Conservation (phyloP, 2,888 invertebrate species). For the Odontomyia ornata region DNA sequence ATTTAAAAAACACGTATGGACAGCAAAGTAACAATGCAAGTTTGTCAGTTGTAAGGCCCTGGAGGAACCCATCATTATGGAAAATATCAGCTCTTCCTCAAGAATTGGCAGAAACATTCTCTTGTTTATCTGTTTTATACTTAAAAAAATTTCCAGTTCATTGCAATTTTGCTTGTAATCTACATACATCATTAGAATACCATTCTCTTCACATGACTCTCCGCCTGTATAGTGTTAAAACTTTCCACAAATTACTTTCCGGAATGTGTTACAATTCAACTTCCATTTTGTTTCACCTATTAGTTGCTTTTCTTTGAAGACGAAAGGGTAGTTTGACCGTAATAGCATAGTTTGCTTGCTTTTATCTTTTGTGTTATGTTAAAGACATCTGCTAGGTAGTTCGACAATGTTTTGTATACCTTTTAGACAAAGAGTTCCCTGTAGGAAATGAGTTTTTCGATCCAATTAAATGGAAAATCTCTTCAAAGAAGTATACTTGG, state of each 20-base stretch:
- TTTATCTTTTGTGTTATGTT: neutral
- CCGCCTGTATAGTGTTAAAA: too few species aligned
- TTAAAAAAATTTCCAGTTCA: too few species aligned
- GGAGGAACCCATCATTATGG: too few species aligned
- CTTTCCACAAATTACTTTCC: neutral
- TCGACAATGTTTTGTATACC: slow-evolving; percentile 3
- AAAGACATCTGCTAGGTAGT: slow-evolving; percentile 13
- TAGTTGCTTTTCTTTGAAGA: neutral
- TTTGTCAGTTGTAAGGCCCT: too few species aligned
- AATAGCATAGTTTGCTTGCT: neutral
- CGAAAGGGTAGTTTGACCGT: slow-evolving; percentile 3
- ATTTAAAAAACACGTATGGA: too few species aligned
- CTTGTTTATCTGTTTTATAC: too few species aligned
- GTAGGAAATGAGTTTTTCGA: slow-evolving; percentile 23
- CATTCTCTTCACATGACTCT: too few species aligned
- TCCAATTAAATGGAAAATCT: slow-evolving; percentile 31
- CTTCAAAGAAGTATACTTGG: neutral
- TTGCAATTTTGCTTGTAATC: too few species aligned
- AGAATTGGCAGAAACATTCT: too few species aligned
- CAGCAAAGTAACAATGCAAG: too few species aligned
- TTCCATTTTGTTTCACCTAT: neutral
- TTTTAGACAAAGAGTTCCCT: neutral
- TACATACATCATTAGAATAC: too few species aligned
- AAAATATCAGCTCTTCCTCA: too few species aligned
- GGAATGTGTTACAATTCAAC: neutral